Base-by-base conservation (phyloP, 2,888 invertebrate genomes). In the Apotomis turbidana region DNA sequence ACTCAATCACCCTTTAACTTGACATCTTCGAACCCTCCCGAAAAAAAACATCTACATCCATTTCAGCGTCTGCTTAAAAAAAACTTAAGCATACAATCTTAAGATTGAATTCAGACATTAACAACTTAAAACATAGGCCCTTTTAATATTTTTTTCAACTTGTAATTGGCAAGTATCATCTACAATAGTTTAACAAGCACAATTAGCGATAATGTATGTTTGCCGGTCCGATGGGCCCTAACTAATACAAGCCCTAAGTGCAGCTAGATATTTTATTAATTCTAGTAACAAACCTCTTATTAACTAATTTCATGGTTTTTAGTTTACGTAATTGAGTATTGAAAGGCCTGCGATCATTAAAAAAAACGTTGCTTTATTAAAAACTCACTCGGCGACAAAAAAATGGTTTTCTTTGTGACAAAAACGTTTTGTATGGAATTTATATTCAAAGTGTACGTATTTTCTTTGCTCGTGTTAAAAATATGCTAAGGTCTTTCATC, bases 241-340 rank as follows among this genome's bases (percentile, higher is more conserved):
- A 71, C 54, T 55, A 71, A 62, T 62, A 60, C 67, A 72, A 49
- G 49, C 36, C 57, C 57, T 70, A 64, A 72, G 44, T 63, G 49
- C 5, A 15, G 13, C 62, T 68, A 62, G 71, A 67, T 36, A 46
- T 62, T 72, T 67, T 68, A 57, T 5, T 44, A 54, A 36, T 49
- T n/a, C 15, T 41, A 38, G 59, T 52, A 38, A 8, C 10, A 70
- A 62, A 52, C 57, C 54, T 76, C 76, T 76, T 78, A 78, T 86
- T 80, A 87, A 80, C 83, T 82, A 75, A 80, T 88, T 87, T 83
- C 78, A 87, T 79, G 88, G 80, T 82, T 78, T 78, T 81, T 82
- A 78, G 71, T 72, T 64, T 76, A 74, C 78, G 79, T 84, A 83
- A 82, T 76, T 77, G 71, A 3, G 13, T 59, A 63, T 70, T 52